A percentile compares a stretch with the other conserved stretches of the same genome.
Evolutionary conservation across 1,140 invertebrate genomes (phyloP).

Genomic region (Sipha flava): DNA sequence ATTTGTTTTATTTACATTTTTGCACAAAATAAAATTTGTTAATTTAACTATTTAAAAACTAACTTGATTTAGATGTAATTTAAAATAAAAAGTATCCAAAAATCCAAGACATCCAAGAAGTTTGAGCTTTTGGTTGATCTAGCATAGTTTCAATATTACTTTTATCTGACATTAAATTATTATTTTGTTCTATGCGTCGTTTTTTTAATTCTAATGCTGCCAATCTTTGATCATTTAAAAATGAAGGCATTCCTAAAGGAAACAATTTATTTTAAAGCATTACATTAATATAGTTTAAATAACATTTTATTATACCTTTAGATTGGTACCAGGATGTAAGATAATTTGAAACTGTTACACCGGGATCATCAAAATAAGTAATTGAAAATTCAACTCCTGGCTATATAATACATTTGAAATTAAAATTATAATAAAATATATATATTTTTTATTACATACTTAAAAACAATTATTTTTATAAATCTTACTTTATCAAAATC

Average conservation of each 20-base stretch:
- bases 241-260: slow-evolving; percentile 34
- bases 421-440: slow-evolving; percentile 24
- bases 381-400: slow-evolving; percentile 71
- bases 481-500: slow-evolving; percentile 51
- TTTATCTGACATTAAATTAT: background rate
- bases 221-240: slow-evolving; percentile 31
- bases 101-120: slow-evolving; percentile 21
- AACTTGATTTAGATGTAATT: background rate
- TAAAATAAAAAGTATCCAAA: slow-evolving; percentile 24
- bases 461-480: background rate
- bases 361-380: slow-evolving; percentile 82
- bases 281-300: background rate
- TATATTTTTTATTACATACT: background rate
- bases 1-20: background rate
- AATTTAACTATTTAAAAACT: background rate
- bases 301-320: slow-evolving; percentile 33
- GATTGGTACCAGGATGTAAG: slow-evolving; percentile 35
- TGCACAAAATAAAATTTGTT: background rate
- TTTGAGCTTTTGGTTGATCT: slow-evolving; percentile 7
- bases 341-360: slow-evolving; percentile 41
- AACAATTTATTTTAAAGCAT: background rate
- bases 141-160: background rate
- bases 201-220: slow-evolving; percentile 33
- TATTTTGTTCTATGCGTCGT: background rate
- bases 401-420: slow-evolving; percentile 39